A percentile compares a stretch with the other conserved stretches of the same genome.
phyloP scores from a whole-genome alignment of 2,113 vertebrate genomes.

The Dipodomys merriami region DNA sequence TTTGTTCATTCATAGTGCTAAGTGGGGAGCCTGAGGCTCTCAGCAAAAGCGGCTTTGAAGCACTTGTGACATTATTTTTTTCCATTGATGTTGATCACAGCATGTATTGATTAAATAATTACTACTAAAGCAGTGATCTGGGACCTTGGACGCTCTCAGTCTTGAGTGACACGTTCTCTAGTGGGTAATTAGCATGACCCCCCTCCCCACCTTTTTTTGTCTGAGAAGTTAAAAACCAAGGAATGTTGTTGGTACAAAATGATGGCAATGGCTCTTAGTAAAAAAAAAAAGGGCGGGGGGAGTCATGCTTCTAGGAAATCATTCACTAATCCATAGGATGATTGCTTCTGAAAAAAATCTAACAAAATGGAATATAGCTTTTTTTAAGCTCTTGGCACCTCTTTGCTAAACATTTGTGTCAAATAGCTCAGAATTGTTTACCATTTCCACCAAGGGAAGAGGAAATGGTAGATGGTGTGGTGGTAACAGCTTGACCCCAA shows the following conservation, averaged over 20 bases:
- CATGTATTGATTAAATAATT: not conserved
- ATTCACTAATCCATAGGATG: not conserved
- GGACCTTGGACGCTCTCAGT: not conserved
- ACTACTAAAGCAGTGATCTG: not conserved
- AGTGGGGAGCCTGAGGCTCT: too few species aligned
- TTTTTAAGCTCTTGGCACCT: not conserved
- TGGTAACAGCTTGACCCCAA: constrained; percentile 29
- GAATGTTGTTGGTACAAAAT: not conserved
- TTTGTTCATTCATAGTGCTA: too few species aligned
- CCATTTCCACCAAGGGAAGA: constrained; percentile 57
- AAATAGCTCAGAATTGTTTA: not conserved
- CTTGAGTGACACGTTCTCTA: not conserved
- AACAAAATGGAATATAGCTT: not conserved
- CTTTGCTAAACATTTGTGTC: not conserved
- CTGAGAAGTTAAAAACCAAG: constrained; percentile 16
- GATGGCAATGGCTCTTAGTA: constrained; percentile 31
- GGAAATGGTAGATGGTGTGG: constrained; percentile 53
- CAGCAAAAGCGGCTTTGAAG: too few species aligned
- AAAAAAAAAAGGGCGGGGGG: constrained; percentile 15
- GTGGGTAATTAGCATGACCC: not conserved
- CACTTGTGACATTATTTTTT: not conserved
- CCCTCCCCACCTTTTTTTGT: not conserved
- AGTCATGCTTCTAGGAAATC: not conserved
- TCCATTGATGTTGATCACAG: not conserved
- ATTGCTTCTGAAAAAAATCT: constrained; percentile 10